Evolutionary conservation across 1,140 invertebrate species (phyloP).

Genomic region (Thaumatotibia leucotreta): DNA sequence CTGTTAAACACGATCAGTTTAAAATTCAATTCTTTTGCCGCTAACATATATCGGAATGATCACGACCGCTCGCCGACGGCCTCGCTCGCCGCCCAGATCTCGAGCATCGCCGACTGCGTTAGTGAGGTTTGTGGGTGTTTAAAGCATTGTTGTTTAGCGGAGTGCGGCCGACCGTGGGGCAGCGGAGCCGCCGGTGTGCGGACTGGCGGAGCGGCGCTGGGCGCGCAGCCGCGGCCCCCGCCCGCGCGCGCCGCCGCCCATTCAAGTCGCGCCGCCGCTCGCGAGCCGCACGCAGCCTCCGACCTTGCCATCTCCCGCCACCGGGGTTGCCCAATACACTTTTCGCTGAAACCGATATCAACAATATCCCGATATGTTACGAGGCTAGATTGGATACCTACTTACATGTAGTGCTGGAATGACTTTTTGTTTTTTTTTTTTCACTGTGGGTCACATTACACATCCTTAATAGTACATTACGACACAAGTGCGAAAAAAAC

Average conservation of each 20-base stretch:
- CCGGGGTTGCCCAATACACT: constrained; percentile 2
- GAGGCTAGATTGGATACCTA: background rate
- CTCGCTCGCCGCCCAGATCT: constrained; percentile 60
- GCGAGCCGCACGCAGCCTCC: constrained; percentile 19
- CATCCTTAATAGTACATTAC: too few species aligned
- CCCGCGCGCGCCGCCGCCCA: constrained; percentile 46
- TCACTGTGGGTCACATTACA: too few species aligned
- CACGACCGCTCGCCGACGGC: constrained; percentile 66
- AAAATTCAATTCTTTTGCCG: constrained; percentile 56
- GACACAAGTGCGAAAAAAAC: too few species aligned
- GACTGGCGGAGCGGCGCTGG: constrained; percentile 62
- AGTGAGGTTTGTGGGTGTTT: constrained; percentile 57
- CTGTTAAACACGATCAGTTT: constrained; percentile 62
- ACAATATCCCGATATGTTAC: background rate
- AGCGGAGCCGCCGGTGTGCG: constrained; percentile 75
- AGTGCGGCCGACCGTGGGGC: constrained; percentile 73
- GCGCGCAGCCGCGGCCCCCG: constrained; percentile 41
- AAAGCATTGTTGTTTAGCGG: constrained; percentile 71
- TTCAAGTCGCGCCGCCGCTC: constrained; percentile 43
- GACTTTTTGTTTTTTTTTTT: too few species aligned
- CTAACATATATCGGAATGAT: constrained; percentile 67
- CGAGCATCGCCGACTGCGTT: constrained; percentile 60
- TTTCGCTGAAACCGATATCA: background rate
- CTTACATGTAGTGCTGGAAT: background rate
- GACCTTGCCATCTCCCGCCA: constrained; percentile 18